These are phyloP conservation scores for Meghimatium bilineatum DNA, from an alignment of 2,888 invertebrate species.

Conservation along the genomic window DNA sequence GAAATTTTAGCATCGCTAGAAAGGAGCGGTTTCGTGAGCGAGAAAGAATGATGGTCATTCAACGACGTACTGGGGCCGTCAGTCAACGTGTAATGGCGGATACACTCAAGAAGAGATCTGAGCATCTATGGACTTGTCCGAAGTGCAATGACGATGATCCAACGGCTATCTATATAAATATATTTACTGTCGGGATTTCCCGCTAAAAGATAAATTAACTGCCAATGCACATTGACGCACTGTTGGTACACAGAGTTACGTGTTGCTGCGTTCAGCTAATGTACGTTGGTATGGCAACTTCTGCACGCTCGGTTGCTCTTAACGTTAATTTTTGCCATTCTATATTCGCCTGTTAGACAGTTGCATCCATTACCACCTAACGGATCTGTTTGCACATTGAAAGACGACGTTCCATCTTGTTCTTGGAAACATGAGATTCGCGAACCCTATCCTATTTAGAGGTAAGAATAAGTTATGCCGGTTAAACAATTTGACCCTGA, in stretches of 20 bases:
- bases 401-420: not conserved
- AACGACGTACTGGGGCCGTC: too few species aligned
- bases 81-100: too few species aligned
- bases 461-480: not conserved
- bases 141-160: too few species aligned
- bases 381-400: not conserved
- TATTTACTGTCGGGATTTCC: not conserved
- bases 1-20: too few species aligned
- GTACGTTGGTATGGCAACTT: slow-evolving; percentile 26
- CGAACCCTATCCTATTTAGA: not conserved
- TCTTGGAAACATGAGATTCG: slow-evolving; percentile 25
- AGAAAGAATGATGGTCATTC: too few species aligned
- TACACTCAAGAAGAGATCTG: too few species aligned
- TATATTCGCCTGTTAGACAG: slow-evolving; percentile 12
- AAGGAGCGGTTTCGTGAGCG: too few species aligned
- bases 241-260: not conserved
- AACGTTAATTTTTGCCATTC: slow-evolving; percentile 6
- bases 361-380: slow-evolving; percentile 3
- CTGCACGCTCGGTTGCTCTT: slow-evolving; percentile 2
- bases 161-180: too few species aligned
- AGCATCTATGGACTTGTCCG: too few species aligned
- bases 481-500: not conserved
- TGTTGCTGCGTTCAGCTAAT: slow-evolving; percentile 11
- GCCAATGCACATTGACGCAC: not conserved
- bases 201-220: not conserved